Evolutionary conservation across 37 sponge, comb jelly and placozoan species (phyloP).

Genomic region (Halisarca cf. caerulea): DNA sequence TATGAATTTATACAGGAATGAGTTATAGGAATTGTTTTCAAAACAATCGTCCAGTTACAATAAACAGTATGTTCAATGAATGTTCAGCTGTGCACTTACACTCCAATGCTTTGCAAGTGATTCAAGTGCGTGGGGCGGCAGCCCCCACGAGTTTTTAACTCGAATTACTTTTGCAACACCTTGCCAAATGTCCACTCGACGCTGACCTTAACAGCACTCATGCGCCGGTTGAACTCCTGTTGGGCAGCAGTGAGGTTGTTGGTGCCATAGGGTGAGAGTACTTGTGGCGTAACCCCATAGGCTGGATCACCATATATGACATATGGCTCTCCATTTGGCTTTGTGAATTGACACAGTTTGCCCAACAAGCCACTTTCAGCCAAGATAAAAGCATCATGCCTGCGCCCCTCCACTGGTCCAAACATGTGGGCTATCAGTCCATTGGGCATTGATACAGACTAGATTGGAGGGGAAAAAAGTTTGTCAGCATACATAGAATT

Average conservation of each 20-base stretch:
- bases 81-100: too few relatives aligned
- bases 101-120: too few relatives aligned
- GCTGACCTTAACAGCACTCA: too few relatives aligned
- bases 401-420: conserved; percentile 2
- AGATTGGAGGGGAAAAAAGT: neutral
- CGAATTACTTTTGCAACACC: too few relatives aligned
- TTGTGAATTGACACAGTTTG: neutral
- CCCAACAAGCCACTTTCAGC: neutral
- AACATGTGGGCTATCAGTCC: conserved; percentile 13
- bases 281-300: neutral
- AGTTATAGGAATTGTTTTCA: too few relatives aligned
- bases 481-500: neutral
- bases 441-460: conserved; percentile 8
- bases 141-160: too few relatives aligned
- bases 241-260: neutral
- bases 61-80: too few relatives aligned
- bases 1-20: too few relatives aligned
- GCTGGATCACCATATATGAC: conserved; percentile 18
- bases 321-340: neutral
- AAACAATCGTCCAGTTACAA: too few relatives aligned
- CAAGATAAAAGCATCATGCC: conserved; percentile 13
- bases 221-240: neutral
- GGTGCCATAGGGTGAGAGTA: neutral
- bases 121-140: too few relatives aligned
- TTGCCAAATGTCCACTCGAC: too few relatives aligned